Evolutionary conservation across 1,140 invertebrate species (phyloP).

Genomic region (Cydia amplana): DNA sequence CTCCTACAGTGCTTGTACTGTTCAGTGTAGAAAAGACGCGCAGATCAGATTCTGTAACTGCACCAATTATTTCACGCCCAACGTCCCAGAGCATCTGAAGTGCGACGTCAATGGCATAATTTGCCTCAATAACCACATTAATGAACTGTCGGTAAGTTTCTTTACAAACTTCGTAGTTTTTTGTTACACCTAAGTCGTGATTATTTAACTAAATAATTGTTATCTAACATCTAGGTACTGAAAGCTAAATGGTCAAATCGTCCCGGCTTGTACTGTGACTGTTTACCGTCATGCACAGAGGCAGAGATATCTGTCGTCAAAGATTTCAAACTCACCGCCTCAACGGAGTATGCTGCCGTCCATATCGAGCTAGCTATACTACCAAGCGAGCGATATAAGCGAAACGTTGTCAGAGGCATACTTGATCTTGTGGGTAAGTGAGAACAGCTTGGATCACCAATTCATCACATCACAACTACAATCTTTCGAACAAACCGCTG

Average conservation of each 20-base stretch:
- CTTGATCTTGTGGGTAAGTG: constrained; percentile 83
- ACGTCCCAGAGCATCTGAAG: constrained; percentile 68
- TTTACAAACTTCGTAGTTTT: constrained; percentile 37
- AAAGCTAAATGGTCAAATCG: constrained; percentile 72
- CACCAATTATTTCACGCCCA: constrained; percentile 84
- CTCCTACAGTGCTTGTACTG: constrained; percentile 85
- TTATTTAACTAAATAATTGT: neutral
- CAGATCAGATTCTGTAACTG: constrained; percentile 83
- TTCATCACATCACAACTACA: too few relatives aligned
- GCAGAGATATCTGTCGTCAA: constrained; percentile 81
- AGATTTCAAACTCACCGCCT: constrained; percentile 72
- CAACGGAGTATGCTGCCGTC: constrained; percentile 67
- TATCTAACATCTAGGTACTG: constrained; percentile 51
- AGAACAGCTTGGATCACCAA: neutral
- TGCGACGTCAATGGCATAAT: constrained; percentile 77
- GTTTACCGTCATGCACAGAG: constrained; percentile 82
- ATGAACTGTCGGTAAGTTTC: constrained; percentile 80
- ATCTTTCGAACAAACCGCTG: too few relatives aligned
- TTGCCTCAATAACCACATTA: constrained; percentile 82
- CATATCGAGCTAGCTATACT: constrained; percentile 80
- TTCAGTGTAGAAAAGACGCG: constrained; percentile 83
- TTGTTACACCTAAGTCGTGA: neutral
- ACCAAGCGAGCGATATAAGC: constrained; percentile 81
- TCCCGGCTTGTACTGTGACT: constrained; percentile 81
- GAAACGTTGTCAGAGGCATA: constrained; percentile 82